Evolutionary conservation across 2,888 invertebrate genomes (phyloP).

Genomic region (Leptothorax acervorum): DNA sequence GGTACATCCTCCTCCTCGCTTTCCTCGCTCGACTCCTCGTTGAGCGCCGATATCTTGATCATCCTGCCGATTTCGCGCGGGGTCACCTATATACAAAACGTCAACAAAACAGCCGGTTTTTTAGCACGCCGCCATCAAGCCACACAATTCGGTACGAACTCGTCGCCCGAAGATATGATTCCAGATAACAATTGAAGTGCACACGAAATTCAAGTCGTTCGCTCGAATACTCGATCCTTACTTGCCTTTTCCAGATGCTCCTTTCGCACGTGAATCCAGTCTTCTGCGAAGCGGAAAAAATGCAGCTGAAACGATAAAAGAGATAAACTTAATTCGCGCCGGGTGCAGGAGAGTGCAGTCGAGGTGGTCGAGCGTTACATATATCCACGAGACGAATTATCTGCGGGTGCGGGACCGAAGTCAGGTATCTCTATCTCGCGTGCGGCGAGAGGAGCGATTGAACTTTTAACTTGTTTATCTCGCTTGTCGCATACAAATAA

Average conservation of each 20-base stretch:
- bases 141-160: neutral
- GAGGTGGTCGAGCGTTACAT: too few relatives aligned
- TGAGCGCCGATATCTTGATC: constrained; percentile 90
- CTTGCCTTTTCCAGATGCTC: too few relatives aligned
- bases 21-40: constrained; percentile 88
- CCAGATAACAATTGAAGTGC: too few relatives aligned
- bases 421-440: neutral
- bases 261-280: neutral
- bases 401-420: too few relatives aligned
- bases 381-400: too few relatives aligned
- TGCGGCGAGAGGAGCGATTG: constrained; percentile 10
- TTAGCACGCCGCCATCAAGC: constrained; percentile 57
- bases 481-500: neutral
- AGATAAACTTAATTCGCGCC: neutral
- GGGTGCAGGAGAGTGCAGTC: neutral
- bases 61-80: constrained; percentile 79
- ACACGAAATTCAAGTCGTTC: neutral
- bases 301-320: neutral
- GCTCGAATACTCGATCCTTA: neutral
- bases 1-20: constrained; percentile 87
- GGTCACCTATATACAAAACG: constrained; percentile 55
- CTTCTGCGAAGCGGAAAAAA: neutral
- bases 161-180: neutral
- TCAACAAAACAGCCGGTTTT: constrained; percentile 73
- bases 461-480: constrained; percentile 49